These are phyloP conservation scores for Ephydatia muelleri DNA, from an alignment of 37 sponge, comb jelly and placozoan species.

Conservation along the genomic window DNA sequence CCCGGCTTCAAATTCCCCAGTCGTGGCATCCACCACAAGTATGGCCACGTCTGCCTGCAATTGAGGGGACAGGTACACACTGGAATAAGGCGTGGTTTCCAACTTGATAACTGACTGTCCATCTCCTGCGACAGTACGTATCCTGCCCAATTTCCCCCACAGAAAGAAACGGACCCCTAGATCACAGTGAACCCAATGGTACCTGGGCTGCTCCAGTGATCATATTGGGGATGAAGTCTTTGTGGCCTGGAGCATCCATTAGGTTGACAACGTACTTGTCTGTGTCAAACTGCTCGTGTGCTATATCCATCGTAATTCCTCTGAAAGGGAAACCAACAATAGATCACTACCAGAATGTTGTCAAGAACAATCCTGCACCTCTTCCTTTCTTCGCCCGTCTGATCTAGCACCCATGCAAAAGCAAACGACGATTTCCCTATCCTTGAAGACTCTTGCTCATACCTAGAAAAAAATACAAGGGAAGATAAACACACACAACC, in stretches of 20 bases:
- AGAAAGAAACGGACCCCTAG: not conserved
- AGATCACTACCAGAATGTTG: not conserved
- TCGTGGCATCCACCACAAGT: slow-evolving; percentile 88
- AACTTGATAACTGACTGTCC: not conserved
- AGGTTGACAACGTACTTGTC: slow-evolving; percentile 62
- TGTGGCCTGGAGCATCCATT: slow-evolving; percentile 97
- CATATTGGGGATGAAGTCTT: slow-evolving; percentile 98
- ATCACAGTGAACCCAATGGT: too few relatives aligned
- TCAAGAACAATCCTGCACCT: slow-evolving; percentile 16
- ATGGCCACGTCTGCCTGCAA: slow-evolving; percentile 93
- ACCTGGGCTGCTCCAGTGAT: slow-evolving; percentile 98
- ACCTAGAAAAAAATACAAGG: slow-evolving; percentile 36
- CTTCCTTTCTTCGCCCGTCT: slow-evolving; percentile 95
- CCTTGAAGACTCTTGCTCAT: slow-evolving; percentile 82
- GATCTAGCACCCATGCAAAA: slow-evolving; percentile 99
- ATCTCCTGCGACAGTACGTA: not conserved
- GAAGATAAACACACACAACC: too few relatives aligned
- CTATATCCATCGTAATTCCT: slow-evolving; percentile 98
- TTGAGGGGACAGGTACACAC: not conserved
- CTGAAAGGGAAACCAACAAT: slow-evolving; percentile 20
- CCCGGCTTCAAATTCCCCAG: slow-evolving; percentile 98
- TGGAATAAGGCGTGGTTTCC: not conserved
- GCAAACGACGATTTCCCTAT: slow-evolving; percentile 96
- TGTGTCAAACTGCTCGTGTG: slow-evolving; percentile 86
- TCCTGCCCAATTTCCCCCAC: not conserved